phyloP scores from a whole-genome alignment of 1,140 invertebrate species.

The Heliconius eleuchia region DNA sequence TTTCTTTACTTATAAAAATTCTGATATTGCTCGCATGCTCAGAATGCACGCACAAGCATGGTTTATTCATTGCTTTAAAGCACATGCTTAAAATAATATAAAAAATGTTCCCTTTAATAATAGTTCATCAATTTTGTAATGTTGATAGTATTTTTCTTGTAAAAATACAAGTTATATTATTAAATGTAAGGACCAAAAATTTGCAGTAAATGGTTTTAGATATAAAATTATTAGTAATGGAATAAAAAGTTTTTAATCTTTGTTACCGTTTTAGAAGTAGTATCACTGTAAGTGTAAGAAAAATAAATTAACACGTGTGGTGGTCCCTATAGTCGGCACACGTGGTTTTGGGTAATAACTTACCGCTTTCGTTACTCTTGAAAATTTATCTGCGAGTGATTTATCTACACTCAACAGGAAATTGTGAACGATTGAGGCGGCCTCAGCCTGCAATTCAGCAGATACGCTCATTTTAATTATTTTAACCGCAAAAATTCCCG shows the following conservation, averaged over 20 bases:
- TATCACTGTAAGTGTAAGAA: conserved; percentile 1
- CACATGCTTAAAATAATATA: too few relatives aligned
- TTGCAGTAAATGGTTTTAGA: too few relatives aligned
- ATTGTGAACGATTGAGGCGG: conserved; percentile 55
- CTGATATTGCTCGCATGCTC: too few relatives aligned
- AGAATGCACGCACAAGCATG: too few relatives aligned
- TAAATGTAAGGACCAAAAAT: too few relatives aligned
- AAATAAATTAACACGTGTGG: conserved; percentile 53
- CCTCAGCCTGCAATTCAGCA: conserved; percentile 48
- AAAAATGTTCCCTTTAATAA: too few relatives aligned
- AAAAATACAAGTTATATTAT: too few relatives aligned
- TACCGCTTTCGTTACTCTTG: conserved; percentile 67
- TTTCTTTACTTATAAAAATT: too few relatives aligned
- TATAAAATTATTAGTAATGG: conserved; percentile 13
- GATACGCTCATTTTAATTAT: conserved; percentile 52
- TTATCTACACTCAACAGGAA: conserved; percentile 60
- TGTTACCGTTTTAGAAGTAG: neutral
- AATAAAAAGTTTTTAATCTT: conserved; percentile 2
- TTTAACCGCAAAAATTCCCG: conserved; percentile 28
- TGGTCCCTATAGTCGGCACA: conserved; percentile 28
- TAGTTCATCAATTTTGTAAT: too few relatives aligned
- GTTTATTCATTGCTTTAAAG: too few relatives aligned
- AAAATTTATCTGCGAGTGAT: conserved; percentile 60
- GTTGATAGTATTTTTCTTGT: too few relatives aligned
- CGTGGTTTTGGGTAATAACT: conserved; percentile 48